phyloP scores from a whole-genome alignment of 2,888 invertebrate species.

The Noctua comes region DNA sequence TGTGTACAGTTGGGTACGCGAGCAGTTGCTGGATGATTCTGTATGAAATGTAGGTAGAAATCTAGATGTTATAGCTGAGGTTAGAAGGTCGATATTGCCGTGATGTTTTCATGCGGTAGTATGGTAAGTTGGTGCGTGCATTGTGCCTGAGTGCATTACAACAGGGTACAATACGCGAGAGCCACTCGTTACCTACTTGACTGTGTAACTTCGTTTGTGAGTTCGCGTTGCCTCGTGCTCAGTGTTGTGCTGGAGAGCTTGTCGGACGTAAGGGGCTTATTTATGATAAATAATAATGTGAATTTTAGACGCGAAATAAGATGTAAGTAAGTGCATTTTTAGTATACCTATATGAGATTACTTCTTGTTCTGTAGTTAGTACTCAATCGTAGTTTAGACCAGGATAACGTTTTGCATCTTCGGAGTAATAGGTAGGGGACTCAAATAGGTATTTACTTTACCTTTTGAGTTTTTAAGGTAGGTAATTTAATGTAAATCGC shows the following conservation, averaged over 20 bases:
- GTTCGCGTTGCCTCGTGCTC: constrained; percentile 74
- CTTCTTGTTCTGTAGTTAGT: not conserved
- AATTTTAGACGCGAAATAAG: not conserved
- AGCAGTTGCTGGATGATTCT: constrained; percentile 57
- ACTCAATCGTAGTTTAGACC: not conserved
- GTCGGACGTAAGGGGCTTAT: constrained; percentile 46
- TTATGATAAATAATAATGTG: not conserved
- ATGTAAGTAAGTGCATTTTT: not conserved
- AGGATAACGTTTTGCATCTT: not conserved
- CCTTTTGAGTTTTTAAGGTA: not conserved
- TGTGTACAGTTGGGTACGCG: constrained; percentile 56
- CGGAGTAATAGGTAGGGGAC: too few relatives aligned
- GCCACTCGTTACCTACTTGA: constrained; percentile 90
- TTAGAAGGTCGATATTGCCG: constrained; percentile 39
- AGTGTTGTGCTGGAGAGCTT: constrained; percentile 67
- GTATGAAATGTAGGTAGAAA: constrained; percentile 26
- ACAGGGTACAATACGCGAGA: constrained; percentile 81
- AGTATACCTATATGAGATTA: not conserved
- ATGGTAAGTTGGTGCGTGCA: constrained; percentile 64
- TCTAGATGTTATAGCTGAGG: constrained; percentile 31
- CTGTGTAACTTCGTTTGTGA: constrained; percentile 89
- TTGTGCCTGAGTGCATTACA: constrained; percentile 74
- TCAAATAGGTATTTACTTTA: not conserved
- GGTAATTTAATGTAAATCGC: not conserved
- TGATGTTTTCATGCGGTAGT: constrained; percentile 44